Percentiles rank a stretch among this genome's conserved stretches.
These are phyloP conservation scores for Microplitis manilae DNA, from an alignment of 2,888 invertebrate species.

Conservation along the genomic window DNA sequence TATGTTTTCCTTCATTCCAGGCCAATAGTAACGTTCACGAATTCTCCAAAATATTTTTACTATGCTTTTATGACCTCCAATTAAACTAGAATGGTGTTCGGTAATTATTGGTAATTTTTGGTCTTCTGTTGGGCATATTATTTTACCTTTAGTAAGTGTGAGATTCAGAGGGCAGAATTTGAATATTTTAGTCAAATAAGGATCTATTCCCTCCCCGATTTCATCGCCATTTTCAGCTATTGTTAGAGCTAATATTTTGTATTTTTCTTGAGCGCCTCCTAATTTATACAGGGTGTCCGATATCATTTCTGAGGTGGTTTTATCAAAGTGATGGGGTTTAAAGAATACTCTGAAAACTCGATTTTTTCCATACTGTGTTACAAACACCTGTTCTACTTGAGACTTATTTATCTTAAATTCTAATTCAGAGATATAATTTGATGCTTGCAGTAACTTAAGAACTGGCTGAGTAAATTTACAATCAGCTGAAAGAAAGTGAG, in stretches of 20 bases:
- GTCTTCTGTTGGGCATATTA: neutral
- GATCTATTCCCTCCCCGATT: neutral
- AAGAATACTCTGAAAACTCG: slow-evolving; percentile 12
- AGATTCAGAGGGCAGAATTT: slow-evolving; percentile 2
- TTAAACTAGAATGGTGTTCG: slow-evolving; percentile 42
- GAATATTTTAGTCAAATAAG: no score
- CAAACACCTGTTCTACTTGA: neutral
- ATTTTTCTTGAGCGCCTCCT: neutral
- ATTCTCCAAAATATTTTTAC: slow-evolving; percentile 46
- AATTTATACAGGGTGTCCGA: neutral
- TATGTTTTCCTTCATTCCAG: slow-evolving; percentile 42
- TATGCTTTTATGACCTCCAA: slow-evolving; percentile 51
- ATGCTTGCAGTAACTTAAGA: slow-evolving; percentile 10
- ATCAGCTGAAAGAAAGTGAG: slow-evolving; percentile 37
- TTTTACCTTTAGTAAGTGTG: slow-evolving; percentile 26
- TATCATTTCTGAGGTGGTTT: neutral
- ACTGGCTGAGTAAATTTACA: slow-evolving; percentile 6
- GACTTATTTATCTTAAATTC: slow-evolving; percentile 1
- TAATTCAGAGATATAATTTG: neutral
- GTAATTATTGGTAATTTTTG: slow-evolving; percentile 30
- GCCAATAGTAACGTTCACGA: slow-evolving; percentile 45
- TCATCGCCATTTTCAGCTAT: neutral
- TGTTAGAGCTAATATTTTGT: neutral
- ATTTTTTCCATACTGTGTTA: neutral
- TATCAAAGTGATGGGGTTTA: slow-evolving; percentile 9